Conservation (phyloP, 2,113 vertebrate species). For the Rhea americana region DNA sequence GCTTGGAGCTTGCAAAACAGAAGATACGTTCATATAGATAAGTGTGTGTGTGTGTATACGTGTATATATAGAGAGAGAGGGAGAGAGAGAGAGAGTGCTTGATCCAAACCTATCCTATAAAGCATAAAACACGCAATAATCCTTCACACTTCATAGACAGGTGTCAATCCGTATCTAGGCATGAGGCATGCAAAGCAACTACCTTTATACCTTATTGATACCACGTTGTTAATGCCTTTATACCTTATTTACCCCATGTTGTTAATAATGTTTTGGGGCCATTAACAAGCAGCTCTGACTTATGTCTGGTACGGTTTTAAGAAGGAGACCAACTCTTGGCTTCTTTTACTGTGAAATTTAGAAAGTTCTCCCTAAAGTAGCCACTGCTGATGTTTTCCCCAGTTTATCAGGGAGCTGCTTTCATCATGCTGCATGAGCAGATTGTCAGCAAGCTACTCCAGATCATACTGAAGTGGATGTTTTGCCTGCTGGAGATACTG, state of each 20-base stretch:
- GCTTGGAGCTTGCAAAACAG: no score
- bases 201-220: not conserved
- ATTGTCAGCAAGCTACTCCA: not conserved
- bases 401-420: not conserved
- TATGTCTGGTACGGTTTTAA: not conserved
- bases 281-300: not conserved
- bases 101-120: no score
- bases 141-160: no score
- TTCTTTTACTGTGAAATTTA: not conserved
- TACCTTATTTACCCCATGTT: accelerated
- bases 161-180: not conserved
- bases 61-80: no score
- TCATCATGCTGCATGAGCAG: not conserved
- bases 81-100: no score
- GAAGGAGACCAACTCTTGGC: not conserved
- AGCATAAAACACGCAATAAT: no score
- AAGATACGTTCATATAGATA: no score
- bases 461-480: not conserved
- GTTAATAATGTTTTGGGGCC: accelerated
- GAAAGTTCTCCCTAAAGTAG: not conserved
- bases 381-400: not conserved
- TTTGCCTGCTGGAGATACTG: not conserved
- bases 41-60: no score
- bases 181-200: not conserved
- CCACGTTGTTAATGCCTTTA: not conserved